Evolutionary conservation across 2,888 invertebrate species (phyloP).

Genomic region (Agrilus mali): DNA sequence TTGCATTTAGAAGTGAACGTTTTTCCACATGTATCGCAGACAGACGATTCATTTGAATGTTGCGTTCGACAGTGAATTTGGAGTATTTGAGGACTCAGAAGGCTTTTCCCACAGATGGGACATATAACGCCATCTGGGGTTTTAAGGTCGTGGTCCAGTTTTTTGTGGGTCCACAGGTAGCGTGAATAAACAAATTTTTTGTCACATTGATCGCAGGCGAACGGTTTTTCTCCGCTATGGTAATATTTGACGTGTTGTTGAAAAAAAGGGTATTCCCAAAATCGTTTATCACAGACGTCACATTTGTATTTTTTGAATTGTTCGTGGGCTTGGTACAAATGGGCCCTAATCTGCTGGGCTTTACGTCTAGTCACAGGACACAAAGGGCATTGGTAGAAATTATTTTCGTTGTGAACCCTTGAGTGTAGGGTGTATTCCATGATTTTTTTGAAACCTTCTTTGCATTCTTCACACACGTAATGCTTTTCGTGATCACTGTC

Average conservation of each 20-base stretch:
- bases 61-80: not conserved
- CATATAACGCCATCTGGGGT: conserved; percentile 16
- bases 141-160: conserved; percentile 20
- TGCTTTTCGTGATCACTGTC: conserved; percentile 16
- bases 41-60: conserved; percentile 36
- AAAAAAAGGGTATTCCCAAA: not conserved
- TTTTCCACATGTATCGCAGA: conserved; percentile 49
- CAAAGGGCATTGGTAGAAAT: conserved; percentile 27
- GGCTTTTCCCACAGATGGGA: not conserved
- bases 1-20: conserved; percentile 39
- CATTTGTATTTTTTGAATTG: not conserved
- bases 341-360: conserved; percentile 25
- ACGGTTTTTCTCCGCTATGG: conserved; percentile 25
- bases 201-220: conserved; percentile 25
- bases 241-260: conserved; percentile 20
- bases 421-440: conserved; percentile 29
- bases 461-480: conserved; percentile 15
- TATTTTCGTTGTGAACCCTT: conserved; percentile 27
- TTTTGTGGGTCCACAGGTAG: conserved; percentile 1
- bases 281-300: not conserved
- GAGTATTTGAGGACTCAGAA: not conserved
- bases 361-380: conserved; percentile 28
- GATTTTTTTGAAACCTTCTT: conserved; percentile 21
- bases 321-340: conserved; percentile 18
- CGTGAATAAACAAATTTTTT: conserved; percentile 25